Evolutionary conservation across 2,888 invertebrate species (phyloP).

Genomic region (Chelonus formosanus): DNA sequence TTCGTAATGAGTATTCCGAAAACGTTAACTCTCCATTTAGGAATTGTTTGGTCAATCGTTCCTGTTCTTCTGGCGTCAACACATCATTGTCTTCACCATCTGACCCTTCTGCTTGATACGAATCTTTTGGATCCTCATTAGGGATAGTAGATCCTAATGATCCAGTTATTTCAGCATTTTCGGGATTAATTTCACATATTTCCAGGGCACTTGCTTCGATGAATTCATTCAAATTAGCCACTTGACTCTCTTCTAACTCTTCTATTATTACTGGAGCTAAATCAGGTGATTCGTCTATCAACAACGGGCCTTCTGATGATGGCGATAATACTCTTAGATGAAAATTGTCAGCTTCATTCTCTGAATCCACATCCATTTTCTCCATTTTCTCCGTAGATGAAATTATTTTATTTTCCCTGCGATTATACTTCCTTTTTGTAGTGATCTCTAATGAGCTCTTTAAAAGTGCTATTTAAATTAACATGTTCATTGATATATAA

Average conservation of each 20-base stretch:
- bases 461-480: too few relatives aligned
- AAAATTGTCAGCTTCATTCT: too few relatives aligned
- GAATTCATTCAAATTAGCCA: conserved; percentile 54
- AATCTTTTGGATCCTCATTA: too few relatives aligned
- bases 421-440: too few relatives aligned
- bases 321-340: too few relatives aligned
- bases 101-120: background rate
- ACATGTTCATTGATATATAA: too few relatives aligned
- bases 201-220: conserved; percentile 57
- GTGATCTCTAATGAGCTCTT: too few relatives aligned
- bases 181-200: conserved; percentile 49
- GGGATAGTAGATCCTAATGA: too few relatives aligned
- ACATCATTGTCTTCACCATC: conserved; percentile 48
- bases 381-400: too few relatives aligned
- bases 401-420: too few relatives aligned
- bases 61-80: conserved; percentile 51
- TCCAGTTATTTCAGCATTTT: conserved; percentile 13
- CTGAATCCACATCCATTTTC: too few relatives aligned
- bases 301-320: background rate
- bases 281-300: background rate
- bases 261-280: conserved; percentile 57
- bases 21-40: conserved; percentile 78
- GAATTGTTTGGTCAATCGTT: conserved; percentile 72
- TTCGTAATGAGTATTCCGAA: conserved; percentile 71
- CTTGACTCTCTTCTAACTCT: conserved; percentile 54